Conservation (phyloP, 2,113 vertebrate genomes). For the Suricata suricatta region DNA sequence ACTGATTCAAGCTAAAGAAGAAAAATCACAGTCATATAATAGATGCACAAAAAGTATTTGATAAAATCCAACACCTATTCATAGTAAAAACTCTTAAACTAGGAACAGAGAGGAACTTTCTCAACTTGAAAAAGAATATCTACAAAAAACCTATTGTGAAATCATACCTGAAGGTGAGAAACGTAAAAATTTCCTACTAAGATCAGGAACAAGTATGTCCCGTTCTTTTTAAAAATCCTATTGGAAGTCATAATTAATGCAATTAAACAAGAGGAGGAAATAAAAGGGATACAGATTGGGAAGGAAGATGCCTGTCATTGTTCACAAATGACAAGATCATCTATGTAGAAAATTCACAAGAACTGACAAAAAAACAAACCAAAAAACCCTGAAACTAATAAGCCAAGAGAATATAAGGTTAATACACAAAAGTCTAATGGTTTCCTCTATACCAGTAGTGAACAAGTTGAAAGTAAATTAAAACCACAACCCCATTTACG, state of each 20-base stretch:
- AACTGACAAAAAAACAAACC: neutral
- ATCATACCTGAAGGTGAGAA: neutral
- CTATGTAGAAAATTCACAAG: neutral
- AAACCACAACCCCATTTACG: neutral
- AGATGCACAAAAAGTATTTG: neutral
- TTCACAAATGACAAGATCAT: neutral
- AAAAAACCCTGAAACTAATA: neutral
- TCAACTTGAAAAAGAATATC: neutral
- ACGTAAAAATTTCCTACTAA: neutral
- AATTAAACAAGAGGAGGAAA: neutral
- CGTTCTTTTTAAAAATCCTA: neutral
- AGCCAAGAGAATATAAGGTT: neutral
- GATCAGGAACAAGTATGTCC: neutral
- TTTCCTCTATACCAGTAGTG: neutral
- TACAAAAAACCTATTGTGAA: neutral
- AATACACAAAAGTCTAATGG: neutral
- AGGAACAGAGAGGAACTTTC: neutral
- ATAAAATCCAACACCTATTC: neutral
- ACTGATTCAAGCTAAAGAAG: neutral
- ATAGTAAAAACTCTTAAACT: neutral
- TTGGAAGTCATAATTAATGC: neutral
- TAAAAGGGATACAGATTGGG: neutral
- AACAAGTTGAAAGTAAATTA: neutral
- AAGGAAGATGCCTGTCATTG: neutral
- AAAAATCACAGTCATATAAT: neutral